A percentile compares a stretch with the other conserved stretches of the same genome.
phyloP scores from a whole-genome alignment of 2,113 vertebrate species.

The Propithecus coquereli region DNA sequence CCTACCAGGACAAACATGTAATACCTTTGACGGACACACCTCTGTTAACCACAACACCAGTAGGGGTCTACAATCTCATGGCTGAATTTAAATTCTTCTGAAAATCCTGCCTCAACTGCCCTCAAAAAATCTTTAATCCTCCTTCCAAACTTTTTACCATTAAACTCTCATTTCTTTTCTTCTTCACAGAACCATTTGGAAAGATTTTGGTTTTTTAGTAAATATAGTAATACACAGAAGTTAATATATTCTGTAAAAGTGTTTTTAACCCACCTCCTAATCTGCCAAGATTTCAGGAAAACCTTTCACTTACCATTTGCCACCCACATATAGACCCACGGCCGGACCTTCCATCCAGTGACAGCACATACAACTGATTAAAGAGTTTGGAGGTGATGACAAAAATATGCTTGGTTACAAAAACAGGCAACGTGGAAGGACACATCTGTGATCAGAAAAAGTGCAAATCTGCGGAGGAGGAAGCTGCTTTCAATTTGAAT shows the following conservation, averaged over 20 bases:
- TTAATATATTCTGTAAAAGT: conserved; percentile 14
- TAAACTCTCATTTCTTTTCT: not conserved
- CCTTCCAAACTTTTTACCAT: not conserved
- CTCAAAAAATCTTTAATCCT: not conserved
- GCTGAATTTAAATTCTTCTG: not conserved
- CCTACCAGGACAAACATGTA: not conserved
- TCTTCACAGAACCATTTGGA: not conserved
- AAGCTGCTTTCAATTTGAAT: conserved; percentile 71
- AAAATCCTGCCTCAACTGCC: not conserved
- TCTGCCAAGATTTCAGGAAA: conserved; percentile 42
- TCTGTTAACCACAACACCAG: not conserved
- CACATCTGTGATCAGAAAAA: conserved; percentile 52
- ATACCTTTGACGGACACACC: not conserved
- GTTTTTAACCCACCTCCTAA: conserved; percentile 37
- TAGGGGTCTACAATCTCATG: not conserved
- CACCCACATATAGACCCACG: conserved; percentile 34
- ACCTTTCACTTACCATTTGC: conserved; percentile 3
- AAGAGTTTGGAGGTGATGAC: conserved; percentile 58
- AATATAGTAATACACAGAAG: conserved; percentile 41
- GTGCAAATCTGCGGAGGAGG: conserved; percentile 19
- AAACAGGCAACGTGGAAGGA: conserved; percentile 37
- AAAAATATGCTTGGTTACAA: conserved; percentile 66
- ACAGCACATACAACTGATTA: conserved; percentile 37
- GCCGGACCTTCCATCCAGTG: not conserved
- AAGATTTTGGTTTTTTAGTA: conserved; percentile 20